A percentile compares a stretch with the other conserved stretches of the same genome.
Conservation (phyloP, 2,113 vertebrate genomes). For the Trichomycterus rosablanca region DNA sequence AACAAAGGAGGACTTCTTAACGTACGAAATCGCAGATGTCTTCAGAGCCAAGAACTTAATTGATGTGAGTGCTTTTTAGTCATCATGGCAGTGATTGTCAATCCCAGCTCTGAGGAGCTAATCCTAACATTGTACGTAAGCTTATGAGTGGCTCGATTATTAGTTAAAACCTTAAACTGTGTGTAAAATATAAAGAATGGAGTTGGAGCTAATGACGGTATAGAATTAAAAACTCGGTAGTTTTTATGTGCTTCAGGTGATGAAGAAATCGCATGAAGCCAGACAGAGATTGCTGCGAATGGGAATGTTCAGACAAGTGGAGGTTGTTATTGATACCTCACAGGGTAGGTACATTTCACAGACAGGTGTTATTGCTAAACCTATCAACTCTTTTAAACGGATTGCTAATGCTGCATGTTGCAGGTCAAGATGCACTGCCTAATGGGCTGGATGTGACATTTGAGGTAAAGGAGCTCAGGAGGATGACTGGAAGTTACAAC, state of each 20-base stretch:
- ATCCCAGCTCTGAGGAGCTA: too few relatives aligned
- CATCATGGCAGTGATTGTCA: neutral
- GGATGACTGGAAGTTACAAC: slow-evolving; percentile 91
- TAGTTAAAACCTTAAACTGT: too few relatives aligned
- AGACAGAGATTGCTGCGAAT: slow-evolving; percentile 88
- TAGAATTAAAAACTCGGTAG: neutral
- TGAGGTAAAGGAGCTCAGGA: slow-evolving; percentile 85
- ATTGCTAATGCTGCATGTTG: neutral
- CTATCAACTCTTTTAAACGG: neutral
- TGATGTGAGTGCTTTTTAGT: slow-evolving; percentile 70
- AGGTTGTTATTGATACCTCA: slow-evolving; percentile 90
- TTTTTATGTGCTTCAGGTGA: slow-evolving; percentile 71
- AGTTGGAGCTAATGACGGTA: neutral
- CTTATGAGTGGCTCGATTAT: too few relatives aligned
- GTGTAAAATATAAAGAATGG: too few relatives aligned
- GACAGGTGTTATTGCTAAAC: neutral
- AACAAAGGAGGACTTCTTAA: slow-evolving; percentile 90
- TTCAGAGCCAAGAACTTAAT: slow-evolving; percentile 91
- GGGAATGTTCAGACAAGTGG: slow-evolving; percentile 90
- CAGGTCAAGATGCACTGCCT: slow-evolving; percentile 86
- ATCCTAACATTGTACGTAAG: too few relatives aligned
- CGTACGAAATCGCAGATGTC: slow-evolving; percentile 85
- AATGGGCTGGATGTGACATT: slow-evolving; percentile 93
- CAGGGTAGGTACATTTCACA: slow-evolving; percentile 64
- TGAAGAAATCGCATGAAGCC: slow-evolving; percentile 89